Evolutionary conservation across 92 coral and sea anemone genomes (phyloP).

Genomic region (Umimayanthus kanabou): DNA sequence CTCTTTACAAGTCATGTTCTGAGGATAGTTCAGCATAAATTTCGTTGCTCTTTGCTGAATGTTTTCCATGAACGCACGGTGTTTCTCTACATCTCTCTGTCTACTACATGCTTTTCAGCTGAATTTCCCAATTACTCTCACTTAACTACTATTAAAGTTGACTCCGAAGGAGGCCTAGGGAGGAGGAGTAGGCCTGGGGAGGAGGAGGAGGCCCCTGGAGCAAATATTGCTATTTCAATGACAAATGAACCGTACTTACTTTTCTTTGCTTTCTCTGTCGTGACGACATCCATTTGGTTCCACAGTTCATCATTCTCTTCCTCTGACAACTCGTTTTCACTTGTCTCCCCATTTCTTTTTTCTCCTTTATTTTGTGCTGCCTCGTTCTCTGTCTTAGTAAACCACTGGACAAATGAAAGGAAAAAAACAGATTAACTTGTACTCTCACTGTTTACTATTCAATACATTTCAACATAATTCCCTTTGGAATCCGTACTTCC

Average conservation of each 20-base stretch:
- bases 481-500: too few relatives aligned
- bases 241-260: constrained; percentile 7
- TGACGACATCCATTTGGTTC: constrained; percentile 83
- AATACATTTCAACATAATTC: neutral
- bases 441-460: neutral
- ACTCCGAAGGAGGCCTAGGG: neutral
- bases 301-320: constrained; percentile 72
- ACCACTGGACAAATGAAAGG: neutral
- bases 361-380: neutral
- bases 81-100: too few relatives aligned
- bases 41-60: too few relatives aligned
- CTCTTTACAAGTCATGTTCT: too few relatives aligned
- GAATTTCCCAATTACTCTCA: too few relatives aligned
- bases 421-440: too few relatives aligned
- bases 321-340: constrained; percentile 14
- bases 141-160: neutral
- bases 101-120: neutral
- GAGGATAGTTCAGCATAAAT: too few relatives aligned
- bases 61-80: too few relatives aligned
- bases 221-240: neutral
- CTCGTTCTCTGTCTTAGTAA: neutral
- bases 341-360: constrained; percentile 13
- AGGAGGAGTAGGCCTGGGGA: neutral
- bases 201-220: too few relatives aligned
- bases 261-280: constrained; percentile 44